phyloP scores from a whole-genome alignment of 2,113 vertebrate genomes.

The Pachycephala philippinensis region DNA sequence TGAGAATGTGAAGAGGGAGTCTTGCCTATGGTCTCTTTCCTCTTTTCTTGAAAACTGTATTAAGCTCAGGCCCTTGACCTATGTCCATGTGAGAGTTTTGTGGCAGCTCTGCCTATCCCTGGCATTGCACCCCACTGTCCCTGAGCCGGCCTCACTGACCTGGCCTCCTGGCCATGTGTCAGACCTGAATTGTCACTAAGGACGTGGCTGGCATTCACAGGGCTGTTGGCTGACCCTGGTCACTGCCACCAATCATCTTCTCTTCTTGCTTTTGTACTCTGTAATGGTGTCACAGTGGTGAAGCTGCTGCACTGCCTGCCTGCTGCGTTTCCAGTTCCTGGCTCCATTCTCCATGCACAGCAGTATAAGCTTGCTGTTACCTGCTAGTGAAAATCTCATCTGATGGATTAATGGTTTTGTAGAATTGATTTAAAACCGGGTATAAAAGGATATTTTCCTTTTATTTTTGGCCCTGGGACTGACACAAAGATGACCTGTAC shows the following conservation, averaged over 20 bases:
- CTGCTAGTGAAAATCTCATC: not conserved
- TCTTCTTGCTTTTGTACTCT: not conserved
- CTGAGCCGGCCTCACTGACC: not conserved
- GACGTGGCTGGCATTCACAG: accelerated
- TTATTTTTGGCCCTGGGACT: not conserved
- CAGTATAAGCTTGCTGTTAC: not conserved
- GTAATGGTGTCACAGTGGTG: not conserved
- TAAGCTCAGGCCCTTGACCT: not conserved
- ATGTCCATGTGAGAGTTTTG: not conserved
- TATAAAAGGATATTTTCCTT: not conserved
- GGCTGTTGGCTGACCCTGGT: not conserved
- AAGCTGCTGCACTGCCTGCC: not conserved
- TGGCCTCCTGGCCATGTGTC: not conserved
- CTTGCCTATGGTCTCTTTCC: not conserved
- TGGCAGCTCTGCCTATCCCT: not conserved
- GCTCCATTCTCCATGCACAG: not conserved
- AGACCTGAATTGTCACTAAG: not conserved
- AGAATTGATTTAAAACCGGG: not conserved
- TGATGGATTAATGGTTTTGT: not conserved
- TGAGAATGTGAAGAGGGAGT: not conserved
- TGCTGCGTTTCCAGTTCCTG: not conserved
- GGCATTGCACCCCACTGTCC: not conserved
- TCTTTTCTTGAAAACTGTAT: not conserved
- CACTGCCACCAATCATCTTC: not conserved
- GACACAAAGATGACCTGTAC: not conserved